phyloP scores from a whole-genome alignment of 1,140 invertebrate species.

The Cecropterus lyciades region DNA sequence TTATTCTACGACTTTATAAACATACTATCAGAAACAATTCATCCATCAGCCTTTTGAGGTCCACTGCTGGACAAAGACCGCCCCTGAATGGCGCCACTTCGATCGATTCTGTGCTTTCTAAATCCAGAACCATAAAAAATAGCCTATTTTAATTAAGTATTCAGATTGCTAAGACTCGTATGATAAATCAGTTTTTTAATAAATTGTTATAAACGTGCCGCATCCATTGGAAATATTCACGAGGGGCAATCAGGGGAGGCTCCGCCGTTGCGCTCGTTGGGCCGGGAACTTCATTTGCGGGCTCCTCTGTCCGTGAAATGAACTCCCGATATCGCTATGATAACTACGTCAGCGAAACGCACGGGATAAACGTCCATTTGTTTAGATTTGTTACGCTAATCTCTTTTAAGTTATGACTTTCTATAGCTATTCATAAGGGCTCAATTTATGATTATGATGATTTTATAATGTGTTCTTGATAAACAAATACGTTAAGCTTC shows the following conservation, averaged over 20 bases:
- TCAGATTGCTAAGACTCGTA: too few relatives aligned
- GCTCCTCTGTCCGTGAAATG: slow-evolving; percentile 34
- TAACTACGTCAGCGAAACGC: slow-evolving; percentile 26
- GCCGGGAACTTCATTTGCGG: slow-evolving; percentile 34
- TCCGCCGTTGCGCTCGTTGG: slow-evolving; percentile 19
- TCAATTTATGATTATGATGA: too few relatives aligned
- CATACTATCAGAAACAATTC: too few relatives aligned
- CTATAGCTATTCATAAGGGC: background rate
- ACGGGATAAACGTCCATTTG: slow-evolving; percentile 18
- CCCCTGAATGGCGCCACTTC: too few relatives aligned
- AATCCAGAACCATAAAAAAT: too few relatives aligned
- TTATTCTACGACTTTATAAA: too few relatives aligned
- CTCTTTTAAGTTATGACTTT: slow-evolving; percentile 14
- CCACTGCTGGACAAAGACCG: too few relatives aligned
- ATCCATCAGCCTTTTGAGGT: too few relatives aligned
- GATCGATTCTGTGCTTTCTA: too few relatives aligned
- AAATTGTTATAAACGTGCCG: slow-evolving; percentile 21
- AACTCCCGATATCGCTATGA: slow-evolving; percentile 32
- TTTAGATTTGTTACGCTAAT: slow-evolving; percentile 31
- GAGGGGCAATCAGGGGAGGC: slow-evolving; percentile 24
- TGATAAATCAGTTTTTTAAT: slow-evolving; percentile 7
- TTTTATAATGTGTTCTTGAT: too few relatives aligned
- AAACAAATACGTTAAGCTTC: too few relatives aligned
- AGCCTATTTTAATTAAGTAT: too few relatives aligned
- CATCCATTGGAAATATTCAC: slow-evolving; percentile 27